These are phyloP conservation scores for Siderastrea radians DNA, from an alignment of 92 coral and sea anemone genomes.

Conservation along the genomic window DNA sequence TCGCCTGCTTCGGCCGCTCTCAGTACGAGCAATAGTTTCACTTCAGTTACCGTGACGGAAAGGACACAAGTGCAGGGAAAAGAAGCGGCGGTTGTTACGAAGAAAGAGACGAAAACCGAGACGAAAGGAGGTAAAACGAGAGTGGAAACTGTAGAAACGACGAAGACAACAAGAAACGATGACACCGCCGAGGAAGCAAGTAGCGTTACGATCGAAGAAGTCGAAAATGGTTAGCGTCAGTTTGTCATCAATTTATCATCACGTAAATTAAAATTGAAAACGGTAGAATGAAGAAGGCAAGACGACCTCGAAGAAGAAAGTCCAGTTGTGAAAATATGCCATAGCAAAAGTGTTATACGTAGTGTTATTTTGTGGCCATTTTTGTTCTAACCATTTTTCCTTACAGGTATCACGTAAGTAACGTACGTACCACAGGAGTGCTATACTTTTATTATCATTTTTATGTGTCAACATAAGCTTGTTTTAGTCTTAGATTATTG, in stretches of 20 bases:
- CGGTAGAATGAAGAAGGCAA: neutral
- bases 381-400: conserved; percentile 22
- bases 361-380: conserved; percentile 24
- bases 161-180: conserved; percentile 31
- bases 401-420: conserved; percentile 59
- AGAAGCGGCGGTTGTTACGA: conserved; percentile 22
- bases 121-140: conserved; percentile 16
- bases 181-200: conserved; percentile 25
- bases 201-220: conserved; percentile 25
- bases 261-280: neutral
- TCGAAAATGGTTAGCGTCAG: conserved; percentile 49
- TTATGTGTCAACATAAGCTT: neutral
- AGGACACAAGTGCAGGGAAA: conserved; percentile 39
- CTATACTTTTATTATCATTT: conserved; percentile 34
- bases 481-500: neutral
- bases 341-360: conserved; percentile 4
- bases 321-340: neutral
- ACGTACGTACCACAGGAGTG: conserved; percentile 39
- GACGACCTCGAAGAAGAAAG: neutral
- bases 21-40: conserved; percentile 43
- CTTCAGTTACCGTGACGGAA: conserved; percentile 12
- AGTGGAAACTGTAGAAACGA: conserved; percentile 3
- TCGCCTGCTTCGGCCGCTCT: conserved; percentile 86
- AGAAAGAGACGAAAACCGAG: conserved; percentile 30
- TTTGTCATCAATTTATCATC: conserved; percentile 5